phyloP scores from a whole-genome alignment of 2,888 invertebrate genomes.

The Strigamia maritima region DNA sequence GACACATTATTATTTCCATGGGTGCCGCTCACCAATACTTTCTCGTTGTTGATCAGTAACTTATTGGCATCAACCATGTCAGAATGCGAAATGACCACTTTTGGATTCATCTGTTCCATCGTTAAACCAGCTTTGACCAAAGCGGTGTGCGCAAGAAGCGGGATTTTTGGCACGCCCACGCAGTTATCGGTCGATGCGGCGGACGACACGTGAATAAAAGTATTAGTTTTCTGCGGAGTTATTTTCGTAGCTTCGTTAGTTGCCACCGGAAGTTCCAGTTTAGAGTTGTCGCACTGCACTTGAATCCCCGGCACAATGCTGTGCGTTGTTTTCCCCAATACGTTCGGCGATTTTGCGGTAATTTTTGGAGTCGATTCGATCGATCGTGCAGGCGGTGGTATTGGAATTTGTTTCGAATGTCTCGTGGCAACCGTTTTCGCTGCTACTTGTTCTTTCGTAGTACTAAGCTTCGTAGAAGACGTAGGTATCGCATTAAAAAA shows the following conservation, averaged over 20 bases:
- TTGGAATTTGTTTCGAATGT: neutral
- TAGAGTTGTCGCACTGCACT: neutral
- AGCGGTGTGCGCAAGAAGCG: neutral
- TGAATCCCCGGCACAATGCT: neutral
- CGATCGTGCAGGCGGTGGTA: neutral
- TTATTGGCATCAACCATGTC: constrained; percentile 11
- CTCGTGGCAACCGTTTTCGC: neutral
- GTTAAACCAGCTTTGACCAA: neutral
- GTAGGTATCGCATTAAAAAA: neutral
- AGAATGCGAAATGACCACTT: constrained; percentile 28
- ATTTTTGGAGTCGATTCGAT: neutral
- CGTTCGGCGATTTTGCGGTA: neutral
- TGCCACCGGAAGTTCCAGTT: neutral
- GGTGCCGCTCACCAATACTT: neutral
- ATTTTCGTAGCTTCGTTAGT: neutral
- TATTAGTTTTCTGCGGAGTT: neutral
- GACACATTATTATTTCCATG: neutral
- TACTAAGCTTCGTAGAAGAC: neutral
- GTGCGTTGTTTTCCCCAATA: neutral
- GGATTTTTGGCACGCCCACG: neutral
- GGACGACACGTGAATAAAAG: neutral
- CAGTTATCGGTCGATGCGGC: neutral
- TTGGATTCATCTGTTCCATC: neutral
- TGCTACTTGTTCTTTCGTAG: neutral
- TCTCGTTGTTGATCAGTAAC: neutral